Evolutionary conservation across 2,797 vertebrate genomes (phyloP).

Genomic region (Epinephelus coioides): DNA sequence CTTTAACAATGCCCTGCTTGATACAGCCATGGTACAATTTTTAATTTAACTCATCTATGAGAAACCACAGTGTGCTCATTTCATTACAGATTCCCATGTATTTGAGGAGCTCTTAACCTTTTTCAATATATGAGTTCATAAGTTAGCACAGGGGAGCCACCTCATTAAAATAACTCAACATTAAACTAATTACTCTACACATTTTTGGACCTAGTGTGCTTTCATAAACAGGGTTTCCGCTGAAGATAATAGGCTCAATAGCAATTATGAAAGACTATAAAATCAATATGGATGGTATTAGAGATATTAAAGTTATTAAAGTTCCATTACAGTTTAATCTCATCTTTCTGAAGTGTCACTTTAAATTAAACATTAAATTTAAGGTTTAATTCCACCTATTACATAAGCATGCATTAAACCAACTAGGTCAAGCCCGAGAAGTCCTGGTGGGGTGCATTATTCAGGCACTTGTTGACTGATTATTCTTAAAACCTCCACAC

Average conservation of each 20-base stretch:
- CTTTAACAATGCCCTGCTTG: not conserved
- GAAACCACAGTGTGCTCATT: not conserved
- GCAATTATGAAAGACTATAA: constrained; percentile 32
- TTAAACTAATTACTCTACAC: constrained; percentile 12
- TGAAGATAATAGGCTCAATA: constrained; percentile 13
- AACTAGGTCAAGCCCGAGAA: constrained; percentile 27
- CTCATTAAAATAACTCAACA: constrained; percentile 21
- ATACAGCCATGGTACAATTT: not conserved
- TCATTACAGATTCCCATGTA: constrained; percentile 10
- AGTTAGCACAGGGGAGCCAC: not conserved
- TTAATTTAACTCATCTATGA: not conserved
- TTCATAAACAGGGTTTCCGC: constrained; percentile 20
- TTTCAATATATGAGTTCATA: not conserved
- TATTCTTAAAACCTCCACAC: constrained; percentile 18
- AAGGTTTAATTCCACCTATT: constrained; percentile 30
- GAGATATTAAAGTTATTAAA: constrained; percentile 53
- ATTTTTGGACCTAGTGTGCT: constrained; percentile 17
- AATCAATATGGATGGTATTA: constrained; percentile 36
- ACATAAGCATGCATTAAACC: constrained; percentile 16
- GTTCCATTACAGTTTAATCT: constrained; percentile 54
- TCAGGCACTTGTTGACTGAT: constrained; percentile 40
- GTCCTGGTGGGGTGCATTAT: constrained; percentile 6
- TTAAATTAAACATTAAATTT: constrained; percentile 42
- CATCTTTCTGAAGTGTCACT: constrained; percentile 44
- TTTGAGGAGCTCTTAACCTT: constrained; percentile 1